Evolutionary conservation across 2,797 vertebrate species (phyloP), one percentile per base, ranked within the genome.

Genomic region (Melanogrammus aeglefinus): DNA sequence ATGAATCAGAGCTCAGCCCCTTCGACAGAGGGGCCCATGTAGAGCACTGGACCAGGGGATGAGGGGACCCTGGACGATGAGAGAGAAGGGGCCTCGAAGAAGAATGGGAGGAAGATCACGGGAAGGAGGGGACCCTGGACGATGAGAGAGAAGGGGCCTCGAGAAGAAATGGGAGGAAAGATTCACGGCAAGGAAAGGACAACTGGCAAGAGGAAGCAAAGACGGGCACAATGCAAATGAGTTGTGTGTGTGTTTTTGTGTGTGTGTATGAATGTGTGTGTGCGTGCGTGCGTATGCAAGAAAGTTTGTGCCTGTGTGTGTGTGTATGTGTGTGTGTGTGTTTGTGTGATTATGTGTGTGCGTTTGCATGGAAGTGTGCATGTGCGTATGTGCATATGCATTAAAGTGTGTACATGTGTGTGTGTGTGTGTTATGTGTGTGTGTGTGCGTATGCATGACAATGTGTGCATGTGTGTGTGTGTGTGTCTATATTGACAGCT

Each of bases 361-460:
- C 31, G 31, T 31, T 31, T 31, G 31, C 31, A 31, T 31, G 31
- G 31, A 31, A 31, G 24, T 70, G 27, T 14, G 27, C 29, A 27
- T 31, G 27, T 31, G 69, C 12, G 12, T 70, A 10, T 71, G 69
- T 31, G 27, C 31, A 31, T 71, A 27, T 31, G 27, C 31, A 31
- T 31, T 31, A 2, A 31, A 31, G 31, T 31, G 31, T 31, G 31
- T 71, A 27, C 31, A 24, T 31, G 27, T 71, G 0, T 12, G 77
- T 72, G 75, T 12, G 70, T 36, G 70, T 78, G 51, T 80, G 9
- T 73, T 70, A 24, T 29, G 24, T 70, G 66, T 14, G 10, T 70
- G 27, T 71, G 69, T 31, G 27, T 71, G 12, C 33, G 27, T 63
- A 21, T 63, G 57, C n/a, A 6, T 63, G 57, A 6, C 5, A 7